These are phyloP conservation scores for Trypoxylon attenuatum DNA, from an alignment of 2,888 invertebrate species.

Conservation along the genomic window DNA sequence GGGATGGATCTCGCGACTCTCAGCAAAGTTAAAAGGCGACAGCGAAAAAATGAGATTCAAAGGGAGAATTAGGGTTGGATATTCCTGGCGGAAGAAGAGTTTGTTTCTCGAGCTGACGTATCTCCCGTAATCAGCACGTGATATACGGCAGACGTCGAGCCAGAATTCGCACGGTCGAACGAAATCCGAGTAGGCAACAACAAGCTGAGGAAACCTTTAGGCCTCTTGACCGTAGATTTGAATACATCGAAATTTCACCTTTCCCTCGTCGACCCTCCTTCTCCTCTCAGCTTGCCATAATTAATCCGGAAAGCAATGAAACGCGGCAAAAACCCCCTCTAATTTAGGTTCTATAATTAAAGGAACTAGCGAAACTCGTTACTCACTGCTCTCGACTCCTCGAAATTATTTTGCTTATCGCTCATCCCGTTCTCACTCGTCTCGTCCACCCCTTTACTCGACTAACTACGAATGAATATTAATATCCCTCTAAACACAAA, in stretches of 20 bases:
- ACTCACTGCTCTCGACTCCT: background rate
- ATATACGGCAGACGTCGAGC: constrained; percentile 21
- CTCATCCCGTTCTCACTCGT: no score
- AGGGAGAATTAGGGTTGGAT: background rate
- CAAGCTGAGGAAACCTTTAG: background rate
- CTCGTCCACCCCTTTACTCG: no score
- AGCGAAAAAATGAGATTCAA: constrained; percentile 1
- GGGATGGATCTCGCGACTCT: no score
- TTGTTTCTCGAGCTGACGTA: constrained; percentile 17
- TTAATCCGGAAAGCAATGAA: constrained; percentile 2
- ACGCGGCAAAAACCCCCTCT: background rate
- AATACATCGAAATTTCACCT: background rate
- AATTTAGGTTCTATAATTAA: constrained; percentile 10
- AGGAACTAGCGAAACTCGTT: background rate
- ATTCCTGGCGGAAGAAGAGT: constrained; percentile 12
- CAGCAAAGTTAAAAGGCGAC: no score
- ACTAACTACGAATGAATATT: no score
- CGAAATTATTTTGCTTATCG: no score
- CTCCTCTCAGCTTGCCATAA: background rate
- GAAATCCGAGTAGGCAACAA: constrained; percentile 13
- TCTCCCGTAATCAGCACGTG: constrained; percentile 13
- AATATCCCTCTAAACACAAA: no score
- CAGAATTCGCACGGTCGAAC: constrained; percentile 3
- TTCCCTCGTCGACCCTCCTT: background rate
- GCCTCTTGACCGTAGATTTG: background rate